Evolutionary conservation across 2,888 invertebrate species (phyloP), one percentile per base, ranked within the genome.

Genomic region (Philereme vetulata): DNA sequence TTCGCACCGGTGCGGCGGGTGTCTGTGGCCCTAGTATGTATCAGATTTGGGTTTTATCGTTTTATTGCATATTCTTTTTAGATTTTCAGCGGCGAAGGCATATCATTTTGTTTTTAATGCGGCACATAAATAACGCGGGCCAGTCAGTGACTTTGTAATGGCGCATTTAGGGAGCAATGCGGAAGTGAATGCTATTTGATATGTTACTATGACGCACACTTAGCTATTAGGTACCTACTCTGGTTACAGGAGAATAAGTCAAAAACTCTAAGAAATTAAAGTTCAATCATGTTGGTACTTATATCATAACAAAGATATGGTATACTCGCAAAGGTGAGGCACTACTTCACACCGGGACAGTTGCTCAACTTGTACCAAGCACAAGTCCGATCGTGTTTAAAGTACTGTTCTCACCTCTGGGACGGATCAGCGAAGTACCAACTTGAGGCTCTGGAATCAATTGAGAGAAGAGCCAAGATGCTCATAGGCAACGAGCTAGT

Each of bases 61-160:
- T 92, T 92, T 92, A 92, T 91, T 91, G 92, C 92, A 90, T 92
- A 92, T 92, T 92, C 90, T 92, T 92, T 91, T 92, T 92, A 91
- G 91, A 92, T 92, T 92, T 92, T 91, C 90, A 90, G 88, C 87
- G 84, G 88, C 85, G 88, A 85, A 90, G 88, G 90, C 90, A 90
- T 90, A 92, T 91, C 90, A 91, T 91, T 92, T 90, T 88, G 88
- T 88, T 91, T 92, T 92, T 91, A 91, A 92, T 90, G 90, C 79
- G 81, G 80, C 73, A 74, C 86, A 88, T 92, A 91, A 91, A 91
- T 91, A 91, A 90, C 86, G 67, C 81, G 78, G 85, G 81, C 82
- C 86, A 85, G 85, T 83, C 80, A 85, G 79, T 82, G 86, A 85
- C 89, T 88, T 77, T 84, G 83, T 88, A 88, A 89, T 89, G 87